Evolutionary conservation across 2,113 vertebrate genomes (phyloP), one percentile per base, ranked within the genome.

Genomic region (Myotis yumanensis): DNA sequence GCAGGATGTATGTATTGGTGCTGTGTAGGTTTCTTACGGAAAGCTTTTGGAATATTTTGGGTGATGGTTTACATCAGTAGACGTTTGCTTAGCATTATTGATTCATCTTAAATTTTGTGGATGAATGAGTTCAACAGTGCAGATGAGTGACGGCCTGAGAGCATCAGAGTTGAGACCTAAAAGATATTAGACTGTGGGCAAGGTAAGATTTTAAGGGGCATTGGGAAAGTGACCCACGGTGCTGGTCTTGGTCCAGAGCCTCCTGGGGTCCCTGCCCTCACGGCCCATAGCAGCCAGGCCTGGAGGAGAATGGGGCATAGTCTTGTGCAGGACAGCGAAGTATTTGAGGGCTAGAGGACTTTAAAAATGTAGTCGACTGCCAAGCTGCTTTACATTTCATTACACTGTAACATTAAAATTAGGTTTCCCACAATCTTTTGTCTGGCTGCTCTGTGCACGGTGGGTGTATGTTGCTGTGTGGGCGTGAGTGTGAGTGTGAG

Each of bases 31-130:
- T 91, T 89, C 25, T 52, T 51, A 25, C 28, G 32, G 54, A 92
- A 86, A 43, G 32, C 11, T 25, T 85, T 80, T 30, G 54, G 14
- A 75, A 20, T 69, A 10, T 84, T 73, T 71, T 52, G 35, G 37
- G 28, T 52, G 59, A 66, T 75, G 51, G 40, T 88, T 88, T 83
- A 40, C 1, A 35, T 52, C 37, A 28, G 2, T n/a, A n/a, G 69
- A 85, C 25, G 10, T 77, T 85, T 68, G 30, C 51, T 93, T 48
- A 72, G 18, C 22, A 30, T 87, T 76, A 14, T 59, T 0, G 17
- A 30, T 69, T 92, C 52, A 48, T 59, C 93, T 96, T 59, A 84
- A 87, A 71, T 89, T 93, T 92, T 37, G 28, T 79, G 28, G 28
- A 54, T 62, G 46, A 32, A 84, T 87, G 68, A 92, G 76, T 71